Percentiles rank a stretch among this genome's conserved stretches.
Evolutionary conservation across 2,113 vertebrate species (phyloP).

Genomic region (Camelus dromedarius): DNA sequence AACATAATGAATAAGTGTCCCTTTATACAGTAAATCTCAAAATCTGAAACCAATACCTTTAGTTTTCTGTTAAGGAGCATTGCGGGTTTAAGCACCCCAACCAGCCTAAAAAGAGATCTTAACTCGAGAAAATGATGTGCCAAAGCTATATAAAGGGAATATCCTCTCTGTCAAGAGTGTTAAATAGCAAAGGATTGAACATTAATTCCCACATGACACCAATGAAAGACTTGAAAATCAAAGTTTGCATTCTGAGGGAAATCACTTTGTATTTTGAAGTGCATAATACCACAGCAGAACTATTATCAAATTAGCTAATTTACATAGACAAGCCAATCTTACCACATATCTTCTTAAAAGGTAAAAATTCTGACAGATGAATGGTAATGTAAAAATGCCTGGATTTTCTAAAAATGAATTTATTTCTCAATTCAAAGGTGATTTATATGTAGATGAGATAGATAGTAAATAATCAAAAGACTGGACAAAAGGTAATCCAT

Average conservation of each 20-base stretch:
- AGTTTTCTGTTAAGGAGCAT: slow-evolving; percentile 45
- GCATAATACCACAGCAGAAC: slow-evolving; percentile 19
- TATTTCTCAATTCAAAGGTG: slow-evolving; percentile 45
- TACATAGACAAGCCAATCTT: slow-evolving; percentile 49
- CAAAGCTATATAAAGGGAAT: slow-evolving; percentile 59
- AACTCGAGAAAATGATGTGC: slow-evolving; percentile 56
- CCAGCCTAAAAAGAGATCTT: slow-evolving; percentile 44
- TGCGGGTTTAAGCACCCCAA: slow-evolving; percentile 53
- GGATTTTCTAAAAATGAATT: slow-evolving; percentile 53
- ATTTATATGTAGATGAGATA: not conserved
- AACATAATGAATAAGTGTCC: not conserved
- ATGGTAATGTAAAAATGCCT: slow-evolving; percentile 39
- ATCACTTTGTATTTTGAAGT: slow-evolving; percentile 63
- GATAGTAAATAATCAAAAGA: not conserved
- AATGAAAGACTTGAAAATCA: slow-evolving; percentile 56
- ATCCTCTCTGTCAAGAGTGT: not conserved
- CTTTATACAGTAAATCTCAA: slow-evolving; percentile 45
- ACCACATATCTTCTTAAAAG: slow-evolving; percentile 15
- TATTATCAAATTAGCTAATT: slow-evolving; percentile 65
- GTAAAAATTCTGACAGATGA: slow-evolving; percentile 44
- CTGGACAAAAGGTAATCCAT: not conserved
- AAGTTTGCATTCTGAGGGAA: slow-evolving; percentile 55
- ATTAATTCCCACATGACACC: slow-evolving; percentile 39
- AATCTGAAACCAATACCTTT: slow-evolving; percentile 6
- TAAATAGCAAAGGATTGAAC: slow-evolving; percentile 36